Percentiles rank a stretch among this genome's conserved stretches.
These are phyloP conservation scores for Daktulosphaira vitifoliae DNA, from an alignment of 1,140 invertebrate genomes.

Conservation along the genomic window DNA sequence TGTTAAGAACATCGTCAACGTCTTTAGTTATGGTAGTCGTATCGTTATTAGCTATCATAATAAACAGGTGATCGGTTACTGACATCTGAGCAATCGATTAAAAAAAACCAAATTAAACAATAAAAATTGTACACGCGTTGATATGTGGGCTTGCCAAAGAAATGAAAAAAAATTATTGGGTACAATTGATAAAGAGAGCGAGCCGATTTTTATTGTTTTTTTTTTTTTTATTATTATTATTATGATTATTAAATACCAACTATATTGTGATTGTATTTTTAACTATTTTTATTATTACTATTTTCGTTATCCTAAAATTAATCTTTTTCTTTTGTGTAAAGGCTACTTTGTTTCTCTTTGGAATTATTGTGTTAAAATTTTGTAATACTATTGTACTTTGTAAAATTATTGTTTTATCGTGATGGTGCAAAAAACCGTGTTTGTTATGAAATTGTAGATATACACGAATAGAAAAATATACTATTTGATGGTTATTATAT, in stretches of 20 bases:
- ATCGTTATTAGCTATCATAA: neutral
- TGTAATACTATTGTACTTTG: too few species aligned
- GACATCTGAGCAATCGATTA: neutral
- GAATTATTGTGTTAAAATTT: too few species aligned
- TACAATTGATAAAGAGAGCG: neutral
- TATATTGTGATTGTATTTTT: slow-evolving; percentile 32
- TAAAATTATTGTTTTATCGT: too few species aligned
- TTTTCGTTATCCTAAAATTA: neutral
- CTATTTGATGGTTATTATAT: too few species aligned
- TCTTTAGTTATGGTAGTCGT: neutral
- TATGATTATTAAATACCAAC: slow-evolving; percentile 4
- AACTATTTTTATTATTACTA: slow-evolving; percentile 21
- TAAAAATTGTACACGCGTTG: neutral
- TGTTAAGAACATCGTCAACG: neutral
- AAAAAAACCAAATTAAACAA: neutral
- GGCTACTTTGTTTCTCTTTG: too few species aligned
- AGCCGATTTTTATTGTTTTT: slow-evolving; percentile 33
- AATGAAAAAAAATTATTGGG: neutral
- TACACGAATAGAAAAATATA: too few species aligned
- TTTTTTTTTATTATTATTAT: slow-evolving; percentile 10
- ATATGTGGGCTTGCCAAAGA: neutral
- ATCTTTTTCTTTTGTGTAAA: too few species aligned
- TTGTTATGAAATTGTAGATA: too few species aligned
- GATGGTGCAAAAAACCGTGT: too few species aligned
- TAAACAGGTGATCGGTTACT: slow-evolving; percentile 1